Base-by-base conservation (phyloP, 2,888 invertebrate species). In the Napeogenes sylphis region DNA sequence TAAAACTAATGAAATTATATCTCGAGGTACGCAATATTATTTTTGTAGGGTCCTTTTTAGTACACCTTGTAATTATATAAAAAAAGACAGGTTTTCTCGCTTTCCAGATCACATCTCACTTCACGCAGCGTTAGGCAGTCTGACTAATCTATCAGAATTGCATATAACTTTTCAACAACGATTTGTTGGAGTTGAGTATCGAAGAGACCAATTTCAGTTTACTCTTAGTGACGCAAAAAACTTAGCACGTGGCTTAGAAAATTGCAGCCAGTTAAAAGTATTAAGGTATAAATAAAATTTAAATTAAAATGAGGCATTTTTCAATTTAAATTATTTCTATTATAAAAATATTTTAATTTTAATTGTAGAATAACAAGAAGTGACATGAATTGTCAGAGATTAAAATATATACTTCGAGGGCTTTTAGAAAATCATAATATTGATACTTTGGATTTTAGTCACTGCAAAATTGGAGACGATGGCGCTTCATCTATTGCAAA, bases 401-500 rank as follows among this genome's bases (percentile, higher is more conserved):
- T 88, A 0, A 91, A 87, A 75, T 87, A 86, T 67, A 79, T 91
- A 65, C 76, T 91, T 51, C 83, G 89, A 3, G 90, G 90, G 35
- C 65, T 91, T 62, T 77, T 79, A 45, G 85, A 88, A 54, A 83
- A 78, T 67, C 72, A 78, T 66, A 75, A 86, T 70, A 70, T 94
- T 56, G 85, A 91, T 62, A 92, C 92, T 55, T 71, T 94, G 55
- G 93, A 94, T 78, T 90, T 94, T 59, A 93, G 93, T 58, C 92
- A 94, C 72, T 94, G 94, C 75, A 90, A 92, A 75, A 91, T 94
- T 65, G 90, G 84, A 0, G 92, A 94, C 72, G 84, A 88, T 14
- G 94, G 94, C 0, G 92, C 92, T 4, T 78, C 91, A 14, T 92
- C 92, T n/a, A 80, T 94, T 6, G 92, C 92, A 2, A 93, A 93